Percentiles rank a stretch among this genome's conserved stretches.
Evolutionary conservation across 2,888 invertebrate species (phyloP).

Genomic region (Hymenopus coronatus): DNA sequence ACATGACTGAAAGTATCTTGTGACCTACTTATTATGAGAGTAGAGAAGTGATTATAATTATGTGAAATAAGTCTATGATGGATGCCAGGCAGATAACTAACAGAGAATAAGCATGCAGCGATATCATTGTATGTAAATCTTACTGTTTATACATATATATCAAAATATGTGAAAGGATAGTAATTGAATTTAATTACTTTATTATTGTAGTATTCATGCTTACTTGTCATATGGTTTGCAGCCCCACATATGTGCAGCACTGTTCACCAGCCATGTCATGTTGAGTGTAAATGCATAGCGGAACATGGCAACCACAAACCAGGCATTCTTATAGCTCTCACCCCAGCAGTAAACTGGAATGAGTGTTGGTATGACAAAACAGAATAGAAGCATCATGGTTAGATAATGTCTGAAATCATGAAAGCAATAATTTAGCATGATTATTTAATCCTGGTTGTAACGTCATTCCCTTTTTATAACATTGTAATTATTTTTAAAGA

Average conservation of each 20-base stretch:
- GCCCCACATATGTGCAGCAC: constrained; percentile 81
- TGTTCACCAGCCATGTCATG: constrained; percentile 88
- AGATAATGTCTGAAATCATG: constrained; percentile 64
- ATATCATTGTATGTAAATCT: too few relatives aligned
- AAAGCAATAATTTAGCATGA: background rate
- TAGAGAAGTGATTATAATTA: too few relatives aligned
- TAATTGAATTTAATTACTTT: too few relatives aligned
- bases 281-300: constrained; percentile 79
- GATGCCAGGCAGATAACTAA: too few relatives aligned
- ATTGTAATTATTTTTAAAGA: too few relatives aligned
- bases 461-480: too few relatives aligned
- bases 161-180: too few relatives aligned
- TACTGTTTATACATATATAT: too few relatives aligned
- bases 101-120: too few relatives aligned
- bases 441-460: background rate
- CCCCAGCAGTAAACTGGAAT: constrained; percentile 76
- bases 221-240: constrained; percentile 71
- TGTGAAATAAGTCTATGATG: too few relatives aligned
- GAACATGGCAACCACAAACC: constrained; percentile 67
- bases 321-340: constrained; percentile 65
- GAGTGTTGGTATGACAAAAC: constrained; percentile 74
- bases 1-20: too few relatives aligned
- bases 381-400: constrained; percentile 66
- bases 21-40: too few relatives aligned
- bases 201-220: constrained; percentile 39